These are phyloP conservation scores for Amiota communis DNA, from an alignment of 2,888 invertebrate genomes.

Conservation along the genomic window DNA sequence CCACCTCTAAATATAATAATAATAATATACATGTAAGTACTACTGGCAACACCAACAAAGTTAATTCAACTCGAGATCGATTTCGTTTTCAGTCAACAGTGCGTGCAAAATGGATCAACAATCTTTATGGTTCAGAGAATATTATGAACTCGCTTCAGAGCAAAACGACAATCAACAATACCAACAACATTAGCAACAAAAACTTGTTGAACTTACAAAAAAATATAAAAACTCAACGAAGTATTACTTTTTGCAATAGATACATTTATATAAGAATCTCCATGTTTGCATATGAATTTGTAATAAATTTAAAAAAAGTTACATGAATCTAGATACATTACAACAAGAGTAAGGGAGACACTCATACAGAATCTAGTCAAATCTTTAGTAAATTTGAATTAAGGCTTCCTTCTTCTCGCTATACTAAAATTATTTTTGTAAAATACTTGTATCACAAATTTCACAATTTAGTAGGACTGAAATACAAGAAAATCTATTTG, in stretches of 20 bases:
- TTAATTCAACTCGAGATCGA: constrained; percentile 41
- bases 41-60: constrained; percentile 12
- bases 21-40: not conserved
- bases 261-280: not conserved
- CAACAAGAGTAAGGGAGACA: constrained; percentile 33
- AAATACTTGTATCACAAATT: too few relatives aligned
- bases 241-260: constrained; percentile 37
- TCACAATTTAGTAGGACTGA: too few relatives aligned
- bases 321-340: not conserved
- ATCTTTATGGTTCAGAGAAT: constrained; percentile 54
- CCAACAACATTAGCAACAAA: not conserved
- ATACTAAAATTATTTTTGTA: too few relatives aligned
- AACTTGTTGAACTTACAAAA: constrained; percentile 2
- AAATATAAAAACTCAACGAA: constrained; percentile 26
- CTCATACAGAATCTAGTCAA: constrained; percentile 52
- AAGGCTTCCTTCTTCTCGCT: constrained; percentile 32
- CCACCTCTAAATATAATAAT: too few relatives aligned
- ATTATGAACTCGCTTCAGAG: constrained; percentile 7
- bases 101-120: constrained; percentile 60
- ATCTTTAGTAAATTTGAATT: too few relatives aligned
- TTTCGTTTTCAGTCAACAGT: constrained; percentile 56
- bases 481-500: too few relatives aligned
- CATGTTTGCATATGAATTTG: not conserved
- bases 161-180: constrained; percentile 5
- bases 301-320: not conserved